Percentiles rank a stretch among this genome's conserved stretches.
phyloP scores from a whole-genome alignment of 2,888 invertebrate species.

The Mythimna lalbum region DNA sequence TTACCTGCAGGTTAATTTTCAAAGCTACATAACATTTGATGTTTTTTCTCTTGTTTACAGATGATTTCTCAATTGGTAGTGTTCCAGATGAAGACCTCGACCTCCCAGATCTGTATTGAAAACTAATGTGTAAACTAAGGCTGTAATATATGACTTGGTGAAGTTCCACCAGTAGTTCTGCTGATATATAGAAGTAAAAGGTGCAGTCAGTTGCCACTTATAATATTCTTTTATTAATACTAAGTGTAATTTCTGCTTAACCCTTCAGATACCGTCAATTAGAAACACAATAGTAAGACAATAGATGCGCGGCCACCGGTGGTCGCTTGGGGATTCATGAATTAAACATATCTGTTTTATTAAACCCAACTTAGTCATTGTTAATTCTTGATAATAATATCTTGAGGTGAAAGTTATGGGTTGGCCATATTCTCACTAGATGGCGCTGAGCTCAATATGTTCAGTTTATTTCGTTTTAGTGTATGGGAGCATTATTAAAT shows the following conservation, averaged over 20 bases:
- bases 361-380: neutral
- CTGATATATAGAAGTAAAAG: conserved; percentile 5
- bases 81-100: conserved; percentile 78
- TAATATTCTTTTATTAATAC: neutral
- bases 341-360: conserved; percentile 8
- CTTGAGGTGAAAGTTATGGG: too few species aligned
- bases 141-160: conserved; percentile 44
- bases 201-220: conserved; percentile 9
- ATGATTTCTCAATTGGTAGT: conserved; percentile 82
- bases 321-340: too few species aligned
- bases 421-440: neutral
- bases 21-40: neutral
- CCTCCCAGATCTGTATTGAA: conserved; percentile 78
- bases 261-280: too few species aligned
- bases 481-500: too few species aligned
- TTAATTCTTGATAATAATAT: neutral
- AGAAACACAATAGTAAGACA: too few species aligned
- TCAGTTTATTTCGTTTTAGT: too few species aligned
- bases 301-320: too few species aligned
- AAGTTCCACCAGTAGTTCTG: conserved; percentile 14
- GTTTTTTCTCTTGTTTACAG: conserved; percentile 71
- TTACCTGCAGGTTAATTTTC: too few species aligned
- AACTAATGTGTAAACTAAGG: conserved; percentile 21
- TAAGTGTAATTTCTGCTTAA: conserved; percentile 11
- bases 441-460: too few species aligned